Evolutionary conservation across 2,888 invertebrate genomes (phyloP).

Genomic region (Gisinianus flammeolus): DNA sequence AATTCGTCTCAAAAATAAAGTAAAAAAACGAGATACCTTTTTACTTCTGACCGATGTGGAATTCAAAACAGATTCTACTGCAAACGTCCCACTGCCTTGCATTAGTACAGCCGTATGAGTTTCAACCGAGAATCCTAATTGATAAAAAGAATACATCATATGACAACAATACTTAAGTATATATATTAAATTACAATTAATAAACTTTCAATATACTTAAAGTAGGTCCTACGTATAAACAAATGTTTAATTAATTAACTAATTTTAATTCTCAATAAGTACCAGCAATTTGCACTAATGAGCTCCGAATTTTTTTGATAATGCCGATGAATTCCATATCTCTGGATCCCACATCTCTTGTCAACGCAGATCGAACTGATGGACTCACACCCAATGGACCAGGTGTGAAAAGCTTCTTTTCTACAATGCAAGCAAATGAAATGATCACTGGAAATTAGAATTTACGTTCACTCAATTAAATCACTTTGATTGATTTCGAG

Average conservation of each 20-base stretch:
- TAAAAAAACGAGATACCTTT: too few relatives aligned
- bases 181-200: too few relatives aligned
- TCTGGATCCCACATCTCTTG: conserved; percentile 61
- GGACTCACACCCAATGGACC: conserved; percentile 62
- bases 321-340: conserved; percentile 62
- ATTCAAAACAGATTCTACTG: conserved; percentile 63
- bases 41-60: conserved; percentile 61
- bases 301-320: conserved; percentile 61
- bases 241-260: too few relatives aligned
- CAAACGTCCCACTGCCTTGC: conserved; percentile 65
- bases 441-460: neutral
- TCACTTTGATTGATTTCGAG: neutral
- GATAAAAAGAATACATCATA: neutral
- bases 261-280: too few relatives aligned
- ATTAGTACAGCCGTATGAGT: conserved; percentile 62
- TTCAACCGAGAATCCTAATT: conserved; percentile 60
- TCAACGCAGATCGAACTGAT: conserved; percentile 52
- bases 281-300: conserved; percentile 62
- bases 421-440: conserved; percentile 9
- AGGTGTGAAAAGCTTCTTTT: conserved; percentile 63
- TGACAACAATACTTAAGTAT: too few relatives aligned
- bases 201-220: too few relatives aligned
- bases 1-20: too few relatives aligned
- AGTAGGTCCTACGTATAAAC: too few relatives aligned
- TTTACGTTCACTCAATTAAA: neutral